Conservation (phyloP, 2,797 vertebrate genomes). For the Anguilla obscura region DNA sequence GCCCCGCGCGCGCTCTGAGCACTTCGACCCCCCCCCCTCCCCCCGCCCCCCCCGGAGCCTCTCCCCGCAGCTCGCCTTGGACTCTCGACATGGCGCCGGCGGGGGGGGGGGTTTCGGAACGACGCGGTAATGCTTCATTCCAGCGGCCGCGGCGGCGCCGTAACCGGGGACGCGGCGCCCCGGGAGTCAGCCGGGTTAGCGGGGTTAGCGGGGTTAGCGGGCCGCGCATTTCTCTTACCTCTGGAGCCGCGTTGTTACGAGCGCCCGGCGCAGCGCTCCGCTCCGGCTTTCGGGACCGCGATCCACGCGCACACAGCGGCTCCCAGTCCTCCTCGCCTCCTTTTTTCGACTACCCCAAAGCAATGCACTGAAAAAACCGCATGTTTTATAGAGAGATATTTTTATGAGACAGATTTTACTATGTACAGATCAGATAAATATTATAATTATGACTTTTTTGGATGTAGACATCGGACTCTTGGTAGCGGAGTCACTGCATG, state of each 20-base stretch:
- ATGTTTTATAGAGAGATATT: conserved; percentile 24
- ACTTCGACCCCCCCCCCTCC: not conserved
- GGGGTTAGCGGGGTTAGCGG: not conserved
- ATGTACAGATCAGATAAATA: conserved; percentile 28
- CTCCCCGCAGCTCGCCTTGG: not conserved
- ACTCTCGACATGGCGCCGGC: conserved; percentile 10
- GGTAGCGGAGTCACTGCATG: conserved; percentile 9
- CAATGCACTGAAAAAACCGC: conserved; percentile 22
- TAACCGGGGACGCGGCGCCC: not conserved
- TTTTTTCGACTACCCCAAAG: not conserved
- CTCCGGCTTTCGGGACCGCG: not conserved
- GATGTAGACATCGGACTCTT: conserved; percentile 18
- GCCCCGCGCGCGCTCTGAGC: not conserved
- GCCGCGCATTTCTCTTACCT: not conserved
- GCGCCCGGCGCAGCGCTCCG: not conserved
- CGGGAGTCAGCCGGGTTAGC: not conserved
- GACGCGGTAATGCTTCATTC: conserved; percentile 24
- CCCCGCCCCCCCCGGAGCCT: not conserved
- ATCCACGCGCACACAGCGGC: too few species aligned
- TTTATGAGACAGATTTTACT: conserved; percentile 28
- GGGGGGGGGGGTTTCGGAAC: not conserved
- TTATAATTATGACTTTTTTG: conserved; percentile 9
- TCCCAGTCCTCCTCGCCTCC: not conserved
- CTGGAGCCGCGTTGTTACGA: not conserved
- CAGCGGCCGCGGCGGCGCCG: not conserved